Percentiles rank a stretch among this genome's conserved stretches.
Conservation (phyloP, 2,797 vertebrate species). For the Dromococcyx pavoninus region DNA sequence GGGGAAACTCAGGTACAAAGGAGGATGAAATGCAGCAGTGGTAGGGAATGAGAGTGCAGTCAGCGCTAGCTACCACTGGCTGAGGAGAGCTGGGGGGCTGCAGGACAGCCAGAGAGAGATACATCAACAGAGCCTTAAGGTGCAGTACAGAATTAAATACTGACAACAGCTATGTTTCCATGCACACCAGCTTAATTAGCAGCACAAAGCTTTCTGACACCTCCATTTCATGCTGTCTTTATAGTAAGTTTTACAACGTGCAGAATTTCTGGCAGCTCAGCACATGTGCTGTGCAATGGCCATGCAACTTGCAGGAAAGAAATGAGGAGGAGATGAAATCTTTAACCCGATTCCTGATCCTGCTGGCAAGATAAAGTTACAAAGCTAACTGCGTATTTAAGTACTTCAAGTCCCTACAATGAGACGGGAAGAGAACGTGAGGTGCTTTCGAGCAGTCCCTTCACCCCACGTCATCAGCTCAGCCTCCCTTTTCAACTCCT, state of each 20-base stretch:
- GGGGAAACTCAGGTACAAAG: background rate
- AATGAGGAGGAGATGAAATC: constrained; percentile 11
- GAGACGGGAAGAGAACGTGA: background rate
- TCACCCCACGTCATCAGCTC: background rate
- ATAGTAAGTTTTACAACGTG: background rate
- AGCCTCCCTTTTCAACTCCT: background rate
- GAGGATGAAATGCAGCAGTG: background rate
- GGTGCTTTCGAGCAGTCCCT: background rate
- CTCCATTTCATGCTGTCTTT: constrained; percentile 57
- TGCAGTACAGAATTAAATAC: background rate
- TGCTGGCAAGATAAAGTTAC: background rate
- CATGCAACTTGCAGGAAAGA: background rate
- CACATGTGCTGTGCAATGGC: background rate
- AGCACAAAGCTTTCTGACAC: constrained; percentile 45
- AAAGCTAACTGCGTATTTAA: background rate
- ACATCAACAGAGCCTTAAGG: background rate
- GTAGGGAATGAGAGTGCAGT: background rate
- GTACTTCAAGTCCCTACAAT: background rate
- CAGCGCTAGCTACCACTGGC: background rate
- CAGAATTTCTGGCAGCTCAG: constrained; percentile 39
- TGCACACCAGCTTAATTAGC: constrained; percentile 50
- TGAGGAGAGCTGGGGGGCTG: background rate
- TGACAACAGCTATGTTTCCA: constrained; percentile 21
- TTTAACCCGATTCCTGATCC: constrained; percentile 37
- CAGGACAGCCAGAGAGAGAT: background rate